Evolutionary conservation across 2,113 vertebrate species (phyloP), one percentile per base, ranked within the genome.

Genomic region (Muscicapa adusta): DNA sequence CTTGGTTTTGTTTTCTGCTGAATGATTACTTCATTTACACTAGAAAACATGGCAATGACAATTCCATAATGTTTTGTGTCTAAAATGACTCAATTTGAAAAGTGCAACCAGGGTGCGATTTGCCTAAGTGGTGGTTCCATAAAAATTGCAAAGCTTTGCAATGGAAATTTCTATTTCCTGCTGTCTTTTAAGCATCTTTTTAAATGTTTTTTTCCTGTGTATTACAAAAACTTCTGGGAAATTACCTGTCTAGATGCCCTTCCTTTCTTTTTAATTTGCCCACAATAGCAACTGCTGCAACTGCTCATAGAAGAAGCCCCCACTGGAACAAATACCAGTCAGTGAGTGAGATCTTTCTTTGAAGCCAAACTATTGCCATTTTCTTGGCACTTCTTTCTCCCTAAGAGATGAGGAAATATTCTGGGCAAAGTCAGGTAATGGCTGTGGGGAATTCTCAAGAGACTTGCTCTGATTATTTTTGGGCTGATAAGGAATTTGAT

Each of bases 1-100:
- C 51, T 94, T 91, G 84, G 12, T 78, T 96, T 91, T 79, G 28
- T 65, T 88, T 88, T 85, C 84, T 94, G 42, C 33, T 89, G 66
- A 89, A 51, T 14, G 48, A 89, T 75, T n/a, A 72, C n/a, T 89
- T 70, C 36, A 75, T 76, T 95, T 82, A 54, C 78, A 47, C 51
- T 2, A 54, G 79, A 76, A 94, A 95, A 79, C 62, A 71, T 3
- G 23, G 38, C 56, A 88, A 47, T 36, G 68, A 68, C 61, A 66
- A 67, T 33, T 88, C 78, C 10, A 6, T 72, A 75, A 76, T 17
- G 47, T 54, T 94, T 65, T 26, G 2, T 26, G 43, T 61, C 62
- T 76, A 50, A 10, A 94, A 56, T 20, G 42, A 62, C 38, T 43
- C 62, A n/a, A 79, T 36, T 70, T 80, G 74, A 68, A 91, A 93